phyloP scores from a whole-genome alignment of 2,888 invertebrate genomes.

The Griposia aprilina region DNA sequence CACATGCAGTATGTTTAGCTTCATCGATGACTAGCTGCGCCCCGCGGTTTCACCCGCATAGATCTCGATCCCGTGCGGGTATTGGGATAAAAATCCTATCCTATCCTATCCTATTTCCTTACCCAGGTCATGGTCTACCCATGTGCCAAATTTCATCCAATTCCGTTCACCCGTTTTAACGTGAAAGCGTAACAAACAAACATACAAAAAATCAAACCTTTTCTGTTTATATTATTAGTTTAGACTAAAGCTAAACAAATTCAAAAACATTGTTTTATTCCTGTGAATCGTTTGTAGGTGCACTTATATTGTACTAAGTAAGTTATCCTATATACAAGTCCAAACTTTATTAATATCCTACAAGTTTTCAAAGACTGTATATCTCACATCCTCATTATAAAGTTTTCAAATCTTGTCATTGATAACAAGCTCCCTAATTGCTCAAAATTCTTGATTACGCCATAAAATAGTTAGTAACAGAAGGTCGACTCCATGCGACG shows the following conservation, averaged over 20 bases:
- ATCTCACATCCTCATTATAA: constrained; percentile 35
- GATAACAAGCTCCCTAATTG: constrained; percentile 36
- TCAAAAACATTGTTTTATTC: background rate
- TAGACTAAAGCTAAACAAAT: background rate
- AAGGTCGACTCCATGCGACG: background rate
- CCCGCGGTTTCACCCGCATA: background rate
- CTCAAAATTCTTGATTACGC: constrained; percentile 21
- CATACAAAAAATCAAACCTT: background rate
- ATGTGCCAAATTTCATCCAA: background rate
- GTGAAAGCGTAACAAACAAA: background rate
- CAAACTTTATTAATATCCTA: constrained; percentile 40
- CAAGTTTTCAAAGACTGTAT: constrained; percentile 22
- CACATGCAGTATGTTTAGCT: background rate
- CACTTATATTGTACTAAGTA: background rate
- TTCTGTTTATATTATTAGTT: background rate
- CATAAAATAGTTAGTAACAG: background rate
- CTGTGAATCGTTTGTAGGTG: background rate
- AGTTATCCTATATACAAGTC: background rate
- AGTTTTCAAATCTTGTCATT: constrained; percentile 43
- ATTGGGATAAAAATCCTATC: background rate
- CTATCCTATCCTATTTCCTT: background rate
- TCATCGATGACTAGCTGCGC: background rate
- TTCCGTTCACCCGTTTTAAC: background rate
- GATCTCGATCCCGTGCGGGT: background rate
- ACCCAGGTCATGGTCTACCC: background rate